Conservation (phyloP, 2,888 invertebrate genomes). For the Augiades crinisus region DNA sequence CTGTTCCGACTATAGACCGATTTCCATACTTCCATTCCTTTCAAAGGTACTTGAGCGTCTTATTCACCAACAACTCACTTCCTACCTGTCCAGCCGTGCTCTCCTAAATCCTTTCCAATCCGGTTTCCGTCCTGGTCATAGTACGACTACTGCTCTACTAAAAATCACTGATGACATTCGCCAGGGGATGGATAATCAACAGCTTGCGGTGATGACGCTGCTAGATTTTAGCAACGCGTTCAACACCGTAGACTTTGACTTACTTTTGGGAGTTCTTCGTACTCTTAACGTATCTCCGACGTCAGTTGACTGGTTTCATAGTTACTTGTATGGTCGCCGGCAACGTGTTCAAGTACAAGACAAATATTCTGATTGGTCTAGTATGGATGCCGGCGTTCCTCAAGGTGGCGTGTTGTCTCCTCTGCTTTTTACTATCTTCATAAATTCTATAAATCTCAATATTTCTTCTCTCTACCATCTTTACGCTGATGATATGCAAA, state of each 20-base stretch:
- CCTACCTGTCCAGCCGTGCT: not conserved
- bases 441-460: too few relatives aligned
- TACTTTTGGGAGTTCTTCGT: not conserved
- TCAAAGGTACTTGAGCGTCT: not conserved
- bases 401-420: slow-evolving; percentile 10
- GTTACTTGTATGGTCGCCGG: not conserved
- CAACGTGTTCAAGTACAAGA: not conserved
- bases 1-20: not conserved
- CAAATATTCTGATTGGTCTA: not conserved
- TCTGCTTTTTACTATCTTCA: not conserved
- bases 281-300: slow-evolving; percentile 6
- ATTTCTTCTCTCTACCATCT: not conserved
- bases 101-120: too few relatives aligned
- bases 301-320: not conserved
- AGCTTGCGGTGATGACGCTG: too few relatives aligned
- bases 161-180: slow-evolving; percentile 17
- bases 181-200: slow-evolving; percentile 1
- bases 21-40: not conserved
- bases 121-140: too few relatives aligned
- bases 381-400: not conserved
- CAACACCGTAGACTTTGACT: slow-evolving; percentile 4
- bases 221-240: too few relatives aligned
- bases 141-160: slow-evolving; percentile 4
- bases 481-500: too few relatives aligned
- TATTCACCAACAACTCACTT: not conserved